Evolutionary conservation across 1,140 invertebrate species (phyloP), one percentile per base, ranked within the genome.

Genomic region (Aporrectodea caliginosa): DNA sequence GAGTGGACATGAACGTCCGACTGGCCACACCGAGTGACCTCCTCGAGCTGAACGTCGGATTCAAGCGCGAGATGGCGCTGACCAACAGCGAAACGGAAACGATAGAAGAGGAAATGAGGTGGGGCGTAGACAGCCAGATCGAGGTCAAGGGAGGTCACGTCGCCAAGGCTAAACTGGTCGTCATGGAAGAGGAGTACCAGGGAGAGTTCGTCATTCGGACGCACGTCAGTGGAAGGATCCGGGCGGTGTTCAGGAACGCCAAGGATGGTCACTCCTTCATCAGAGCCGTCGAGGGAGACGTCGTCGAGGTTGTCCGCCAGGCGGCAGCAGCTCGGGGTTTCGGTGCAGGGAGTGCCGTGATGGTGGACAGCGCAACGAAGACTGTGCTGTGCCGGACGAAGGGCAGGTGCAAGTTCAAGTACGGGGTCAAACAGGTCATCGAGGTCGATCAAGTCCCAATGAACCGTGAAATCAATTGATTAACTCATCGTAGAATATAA

Each of bases 1-100:
- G 87, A 29, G 82, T 83, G 14, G 87, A 87, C 78, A 87, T 86
- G 30, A 83, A 84, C 76, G 81, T 87, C 33, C 85, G 83, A 32
- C 77, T 88, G 69, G 84, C 86, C 74, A 87, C 85, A 29, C 86
- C 86, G n/a, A 84, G 87, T 84, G 81, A 79, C 79, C 79, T 87
- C 32, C 83, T 85, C 27, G 86, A 87, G 75, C 78, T 87, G 31
- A 88, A 88, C 78, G 86, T 85, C 29, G 86, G 85, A 29, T 87
- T 87, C 78, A 87, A 87, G 22, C 71, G 79, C 27, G 83, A 84
- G 69, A 77, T 84, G 2, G 79, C 73, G 30, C 33, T 84, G 43
- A 79, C 73, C 68, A 74, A 83, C 43, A 80, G 78, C 33, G 80
- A 81, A 35, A 86, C 87, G 73, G 86, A 88, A 74, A 82, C 82